Percentiles rank a stretch among this genome's conserved stretches.
Evolutionary conservation across 2,888 invertebrate genomes (phyloP).

Genomic region (Lapara coniferarum): DNA sequence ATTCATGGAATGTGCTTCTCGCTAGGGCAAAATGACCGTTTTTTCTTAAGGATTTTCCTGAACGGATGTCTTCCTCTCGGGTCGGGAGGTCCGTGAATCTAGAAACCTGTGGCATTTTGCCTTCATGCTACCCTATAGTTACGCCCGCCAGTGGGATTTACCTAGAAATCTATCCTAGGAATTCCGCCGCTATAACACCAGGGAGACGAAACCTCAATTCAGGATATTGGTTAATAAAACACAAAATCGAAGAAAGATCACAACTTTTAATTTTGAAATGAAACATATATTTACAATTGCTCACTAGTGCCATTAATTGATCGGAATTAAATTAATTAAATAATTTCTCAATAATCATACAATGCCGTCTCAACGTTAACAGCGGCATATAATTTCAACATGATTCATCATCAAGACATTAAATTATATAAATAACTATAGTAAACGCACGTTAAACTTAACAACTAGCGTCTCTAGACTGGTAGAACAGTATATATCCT

Average conservation of each 20-base stretch:
- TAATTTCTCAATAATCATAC: conserved; percentile 70
- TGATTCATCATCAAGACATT: conserved; percentile 67
- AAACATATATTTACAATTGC: conserved; percentile 76
- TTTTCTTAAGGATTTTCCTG: too few species aligned
- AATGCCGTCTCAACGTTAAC: conserved; percentile 79
- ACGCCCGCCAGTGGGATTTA: too few species aligned
- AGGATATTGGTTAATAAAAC: conserved; percentile 35
- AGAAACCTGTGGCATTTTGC: too few species aligned
- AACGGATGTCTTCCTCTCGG: too few species aligned
- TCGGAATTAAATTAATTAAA: conserved; percentile 55
- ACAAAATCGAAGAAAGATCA: conserved; percentile 56
- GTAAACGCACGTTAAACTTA: conserved; percentile 71
- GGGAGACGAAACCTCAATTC: not conserved
- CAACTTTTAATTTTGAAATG: conserved; percentile 71
- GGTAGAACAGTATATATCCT: conserved; percentile 99
- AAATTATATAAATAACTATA: conserved; percentile 76
- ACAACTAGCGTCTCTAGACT: conserved; percentile 91
- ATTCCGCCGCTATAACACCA: too few species aligned
- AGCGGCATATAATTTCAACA: conserved; percentile 71
- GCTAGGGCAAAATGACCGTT: too few species aligned
- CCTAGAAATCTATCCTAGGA: too few species aligned
- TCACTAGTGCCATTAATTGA: conserved; percentile 54
- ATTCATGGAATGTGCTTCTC: too few species aligned
- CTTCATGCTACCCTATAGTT: too few species aligned
- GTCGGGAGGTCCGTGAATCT: too few species aligned